Evolutionary conservation across 2,797 vertebrate species (phyloP), one percentile per base, ranked within the genome.

Genomic region (Potorous gilbertii): DNA sequence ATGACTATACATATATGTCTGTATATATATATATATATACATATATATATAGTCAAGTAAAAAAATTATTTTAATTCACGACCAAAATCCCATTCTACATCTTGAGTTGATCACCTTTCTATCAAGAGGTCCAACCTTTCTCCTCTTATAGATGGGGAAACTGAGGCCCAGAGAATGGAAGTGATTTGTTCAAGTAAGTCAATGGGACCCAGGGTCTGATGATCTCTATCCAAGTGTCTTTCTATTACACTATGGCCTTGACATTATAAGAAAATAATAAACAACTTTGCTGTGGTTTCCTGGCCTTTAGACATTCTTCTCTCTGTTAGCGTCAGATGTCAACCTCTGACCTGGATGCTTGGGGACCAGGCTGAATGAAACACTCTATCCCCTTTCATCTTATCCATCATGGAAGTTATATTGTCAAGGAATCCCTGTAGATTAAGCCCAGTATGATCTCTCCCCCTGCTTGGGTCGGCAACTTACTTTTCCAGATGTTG

Each of bases 321-420:
- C 52, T 81, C 90, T 81, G 81, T 31, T 27, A 21, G 87, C 29
- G 62, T 55, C 87, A 59, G 50, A 87, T 50, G 40, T 29, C 66
- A 91, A 10, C 66, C 40, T 46, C 57, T n/a, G 92, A 16, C 34
- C 92, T 93, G 54, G 90, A 27, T 87, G 74, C 74, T 28, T 87
- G 74, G 74, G 74, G 74, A 87, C 21, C 74, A 87, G 40, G 24
- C 74, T 87, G 74, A 87, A 50, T 27, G 81, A 92, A 96, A 59
- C 3, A 0, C 54, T 46, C 10, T 57, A 50, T 87, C 59, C 40
- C n/a, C 2, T 27, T 92, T 74, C 16, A 0, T 34, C 31, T 62
- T 96, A 54, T 91, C 92, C 56, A 0, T 90, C 54, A 3, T 90
- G 52, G 59, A 21, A 87, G 74, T 87, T 87, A 87, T 46, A 50